phyloP scores from a whole-genome alignment of 2,797 vertebrate species.

The Remorina albescens region DNA sequence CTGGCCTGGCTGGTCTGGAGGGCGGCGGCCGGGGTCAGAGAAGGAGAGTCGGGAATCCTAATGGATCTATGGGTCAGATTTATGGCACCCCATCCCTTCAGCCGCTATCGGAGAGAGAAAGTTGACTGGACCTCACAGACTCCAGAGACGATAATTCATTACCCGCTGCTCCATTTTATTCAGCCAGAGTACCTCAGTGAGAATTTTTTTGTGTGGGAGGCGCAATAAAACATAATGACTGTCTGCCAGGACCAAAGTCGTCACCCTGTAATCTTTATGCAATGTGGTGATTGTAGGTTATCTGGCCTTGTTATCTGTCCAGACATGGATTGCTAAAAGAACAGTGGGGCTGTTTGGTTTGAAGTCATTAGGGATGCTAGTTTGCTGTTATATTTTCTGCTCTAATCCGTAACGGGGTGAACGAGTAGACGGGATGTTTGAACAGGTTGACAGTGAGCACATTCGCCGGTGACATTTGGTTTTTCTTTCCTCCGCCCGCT shows the following conservation, averaged over 20 bases:
- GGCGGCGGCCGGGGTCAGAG: neutral
- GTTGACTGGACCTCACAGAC: conserved; percentile 65
- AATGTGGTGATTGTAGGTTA: conserved; percentile 65
- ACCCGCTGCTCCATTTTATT: conserved; percentile 55
- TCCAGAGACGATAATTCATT: conserved; percentile 71
- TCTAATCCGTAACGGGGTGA: conserved; percentile 31
- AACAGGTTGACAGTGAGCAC: conserved; percentile 49
- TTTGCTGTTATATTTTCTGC: conserved; percentile 34
- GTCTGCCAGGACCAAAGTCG: conserved; percentile 74
- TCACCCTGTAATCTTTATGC: conserved; percentile 48
- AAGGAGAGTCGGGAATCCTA: conserved; percentile 41
- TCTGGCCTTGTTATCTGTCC: conserved; percentile 66
- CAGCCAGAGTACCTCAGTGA: conserved; percentile 63
- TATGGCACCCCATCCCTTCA: conserved; percentile 68
- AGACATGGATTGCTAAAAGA: conserved; percentile 56
- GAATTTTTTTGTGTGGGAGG: conserved; percentile 54
- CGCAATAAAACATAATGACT: conserved; percentile 75
- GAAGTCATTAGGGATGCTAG: conserved; percentile 39
- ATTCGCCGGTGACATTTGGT: conserved; percentile 35
- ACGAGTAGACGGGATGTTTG: conserved; percentile 43
- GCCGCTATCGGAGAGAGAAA: conserved; percentile 59
- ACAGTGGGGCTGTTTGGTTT: conserved; percentile 36
- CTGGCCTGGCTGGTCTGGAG: conserved; percentile 1
- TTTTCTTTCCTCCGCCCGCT: too few relatives aligned
- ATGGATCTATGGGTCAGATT: conserved; percentile 73